A percentile compares a stretch with the other conserved stretches of the same genome.
Conservation (phyloP, 2,113 vertebrate species). For the Cyprinodon variegatus region DNA sequence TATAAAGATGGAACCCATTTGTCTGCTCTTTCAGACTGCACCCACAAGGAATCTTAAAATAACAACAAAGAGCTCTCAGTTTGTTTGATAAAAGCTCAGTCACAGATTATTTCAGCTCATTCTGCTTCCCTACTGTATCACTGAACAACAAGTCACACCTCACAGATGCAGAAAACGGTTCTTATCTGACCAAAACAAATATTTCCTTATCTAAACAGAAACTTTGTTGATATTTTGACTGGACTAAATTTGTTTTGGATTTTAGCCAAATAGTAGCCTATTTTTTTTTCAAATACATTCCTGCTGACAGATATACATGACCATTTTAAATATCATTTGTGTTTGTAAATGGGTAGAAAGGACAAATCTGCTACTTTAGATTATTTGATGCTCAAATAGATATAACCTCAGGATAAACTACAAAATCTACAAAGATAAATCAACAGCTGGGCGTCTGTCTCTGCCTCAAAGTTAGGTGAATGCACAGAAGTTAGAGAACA, state of each 20-base stretch:
- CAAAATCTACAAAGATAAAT: background rate
- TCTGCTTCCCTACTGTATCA: conserved; percentile 68
- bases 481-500: background rate
- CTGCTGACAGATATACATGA: background rate
- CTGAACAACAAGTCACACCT: conserved; percentile 63
- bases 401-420: background rate
- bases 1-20: conserved; percentile 38
- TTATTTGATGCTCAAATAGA: background rate
- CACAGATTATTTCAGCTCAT: conserved; percentile 69
- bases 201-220: conserved; percentile 51
- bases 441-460: background rate
- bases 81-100: conserved; percentile 77
- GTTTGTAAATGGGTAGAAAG: background rate
- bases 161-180: conserved; percentile 49
- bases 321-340: background rate
- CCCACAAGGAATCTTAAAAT: conserved; percentile 78
- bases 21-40: conserved; percentile 70
- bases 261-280: background rate
- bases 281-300: background rate
- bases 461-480: background rate
- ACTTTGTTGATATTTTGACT: conserved; percentile 15
- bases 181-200: conserved; percentile 62
- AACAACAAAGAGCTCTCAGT: conserved; percentile 77
- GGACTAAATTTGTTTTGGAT: conserved; percentile 7
- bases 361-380: background rate